These are phyloP conservation scores for Corbicula japonica DNA, from an alignment of 2,888 invertebrate genomes.

Conservation along the genomic window DNA sequence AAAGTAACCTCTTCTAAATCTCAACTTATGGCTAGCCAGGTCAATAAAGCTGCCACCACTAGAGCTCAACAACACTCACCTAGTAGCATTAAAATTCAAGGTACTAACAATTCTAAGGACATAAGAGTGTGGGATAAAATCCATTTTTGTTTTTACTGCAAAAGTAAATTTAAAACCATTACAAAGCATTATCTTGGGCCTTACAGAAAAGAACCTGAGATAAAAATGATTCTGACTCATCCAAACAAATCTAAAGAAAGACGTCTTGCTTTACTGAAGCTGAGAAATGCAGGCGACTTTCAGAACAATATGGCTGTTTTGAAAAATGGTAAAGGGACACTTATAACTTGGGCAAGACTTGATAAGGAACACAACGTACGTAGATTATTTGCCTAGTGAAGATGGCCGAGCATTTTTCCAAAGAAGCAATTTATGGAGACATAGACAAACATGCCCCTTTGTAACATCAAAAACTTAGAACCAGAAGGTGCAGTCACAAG, in stretches of 20 bases:
- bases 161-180: slow-evolving; percentile 9
- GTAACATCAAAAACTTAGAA: slow-evolving; percentile 1
- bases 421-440: slow-evolving; percentile 26
- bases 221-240: slow-evolving; percentile 14
- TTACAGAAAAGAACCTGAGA: slow-evolving; percentile 15
- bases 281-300: slow-evolving; percentile 28
- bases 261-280: slow-evolving; percentile 16
- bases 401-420: slow-evolving; percentile 23
- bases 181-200: slow-evolving; percentile 33
- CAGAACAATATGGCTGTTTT: slow-evolving; percentile 26
- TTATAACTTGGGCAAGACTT: slow-evolving; percentile 27
- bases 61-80: no score
- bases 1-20: no score
- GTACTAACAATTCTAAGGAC: no score
- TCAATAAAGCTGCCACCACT: no score
- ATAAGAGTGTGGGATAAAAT: no score
- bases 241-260: slow-evolving; percentile 27
- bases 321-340: slow-evolving; percentile 32
- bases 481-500: slow-evolving; percentile 29
- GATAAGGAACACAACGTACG: slow-evolving; percentile 18
- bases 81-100: no score
- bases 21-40: no score
- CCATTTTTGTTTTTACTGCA: slow-evolving; percentile 22
- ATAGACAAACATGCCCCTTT: slow-evolving; percentile 35
- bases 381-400: slow-evolving; percentile 30